Evolutionary conservation across 2,113 vertebrate genomes (phyloP).

Genomic region (Prietella phreatophila): DNA sequence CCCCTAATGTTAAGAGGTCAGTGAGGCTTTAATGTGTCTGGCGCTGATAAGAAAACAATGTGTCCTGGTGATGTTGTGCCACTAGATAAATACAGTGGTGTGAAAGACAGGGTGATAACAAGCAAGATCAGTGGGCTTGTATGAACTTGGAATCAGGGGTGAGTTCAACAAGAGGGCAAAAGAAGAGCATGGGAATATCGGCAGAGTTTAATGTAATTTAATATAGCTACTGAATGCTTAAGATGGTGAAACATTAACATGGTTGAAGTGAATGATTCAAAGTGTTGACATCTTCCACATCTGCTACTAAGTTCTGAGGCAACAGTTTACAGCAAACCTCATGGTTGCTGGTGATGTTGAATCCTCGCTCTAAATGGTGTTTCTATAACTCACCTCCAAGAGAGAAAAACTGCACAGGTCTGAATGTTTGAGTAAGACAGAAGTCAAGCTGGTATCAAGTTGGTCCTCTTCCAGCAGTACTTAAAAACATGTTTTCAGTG

Average conservation of each 20-base stretch:
- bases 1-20: slow-evolving; percentile 18
- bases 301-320: neutral
- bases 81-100: slow-evolving; percentile 32
- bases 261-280: neutral
- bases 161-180: slow-evolving; percentile 35
- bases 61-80: slow-evolving; percentile 9
- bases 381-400: neutral
- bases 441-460: neutral
- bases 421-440: neutral
- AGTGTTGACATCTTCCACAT: neutral
- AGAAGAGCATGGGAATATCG: neutral
- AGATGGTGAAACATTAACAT: neutral
- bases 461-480: neutral
- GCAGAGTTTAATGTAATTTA: neutral
- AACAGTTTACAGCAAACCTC: neutral
- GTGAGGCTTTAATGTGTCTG: slow-evolving; percentile 20
- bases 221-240: neutral
- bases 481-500: neutral
- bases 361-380: neutral
- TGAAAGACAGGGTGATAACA: slow-evolving; percentile 40
- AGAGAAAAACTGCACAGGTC: neutral
- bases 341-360: neutral
- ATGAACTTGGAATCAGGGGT: slow-evolving; percentile 33
- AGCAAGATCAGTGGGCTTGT: slow-evolving; percentile 14
- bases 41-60: slow-evolving; percentile 21